Evolutionary conservation across 2,113 vertebrate species (phyloP).

Genomic region (Boleophthalmus pectinirostris): DNA sequence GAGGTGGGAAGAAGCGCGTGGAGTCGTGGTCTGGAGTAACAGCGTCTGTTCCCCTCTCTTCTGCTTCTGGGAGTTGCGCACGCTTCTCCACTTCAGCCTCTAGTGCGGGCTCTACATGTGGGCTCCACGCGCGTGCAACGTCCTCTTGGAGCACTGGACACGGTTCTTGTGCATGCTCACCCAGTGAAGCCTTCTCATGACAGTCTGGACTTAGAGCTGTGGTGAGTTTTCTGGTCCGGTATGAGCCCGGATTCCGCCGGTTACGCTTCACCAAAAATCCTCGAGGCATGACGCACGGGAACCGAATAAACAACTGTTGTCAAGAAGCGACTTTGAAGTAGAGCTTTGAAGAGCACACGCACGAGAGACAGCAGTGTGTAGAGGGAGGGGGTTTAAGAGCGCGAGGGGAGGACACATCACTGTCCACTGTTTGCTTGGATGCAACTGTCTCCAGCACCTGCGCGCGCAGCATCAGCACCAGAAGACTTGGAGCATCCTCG

Average conservation of each 20-base stretch:
- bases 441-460: slow-evolving; percentile 34
- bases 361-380: slow-evolving; percentile 5
- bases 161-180: slow-evolving; percentile 12
- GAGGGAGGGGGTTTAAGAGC: slow-evolving; percentile 17
- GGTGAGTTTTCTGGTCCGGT: slow-evolving; percentile 69
- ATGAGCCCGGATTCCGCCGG: slow-evolving; percentile 78
- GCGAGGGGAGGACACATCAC: slow-evolving; percentile 7
- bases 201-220: not conserved
- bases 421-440: slow-evolving; percentile 38
- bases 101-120: slow-evolving; percentile 63
- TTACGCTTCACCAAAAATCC: slow-evolving; percentile 93
- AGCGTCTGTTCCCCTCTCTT: slow-evolving; percentile 48
- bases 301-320: slow-evolving; percentile 37
- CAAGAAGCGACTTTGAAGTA: slow-evolving; percentile 57
- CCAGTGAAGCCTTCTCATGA: slow-evolving; percentile 1
- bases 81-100: slow-evolving; percentile 63
- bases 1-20: slow-evolving; percentile 51
- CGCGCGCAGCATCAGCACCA: slow-evolving; percentile 6
- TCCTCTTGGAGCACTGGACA: slow-evolving; percentile 39
- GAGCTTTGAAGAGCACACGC: slow-evolving; percentile 47
- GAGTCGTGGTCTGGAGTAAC: slow-evolving; percentile 40
- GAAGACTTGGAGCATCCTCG: not conserved
- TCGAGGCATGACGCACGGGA: slow-evolving; percentile 82
- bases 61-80: slow-evolving; percentile 63
- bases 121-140: slow-evolving; percentile 53